Base-by-base conservation (phyloP, 2,888 invertebrate genomes). In the Chrysopilus asiliformis region DNA sequence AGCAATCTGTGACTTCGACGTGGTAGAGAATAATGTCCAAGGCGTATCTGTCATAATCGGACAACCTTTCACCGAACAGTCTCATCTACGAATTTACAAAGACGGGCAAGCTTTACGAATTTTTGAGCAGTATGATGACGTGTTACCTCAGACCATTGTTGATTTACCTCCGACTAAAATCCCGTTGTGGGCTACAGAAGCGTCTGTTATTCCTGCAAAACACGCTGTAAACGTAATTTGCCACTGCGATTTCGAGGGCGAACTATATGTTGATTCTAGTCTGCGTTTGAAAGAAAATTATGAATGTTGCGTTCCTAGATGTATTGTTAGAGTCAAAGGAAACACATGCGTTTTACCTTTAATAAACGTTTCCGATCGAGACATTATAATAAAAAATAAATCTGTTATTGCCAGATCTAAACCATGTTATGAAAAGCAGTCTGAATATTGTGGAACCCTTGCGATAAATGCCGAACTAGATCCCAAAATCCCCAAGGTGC, bases 241-340 rank as follows among this genome's bases (percentile, higher is more conserved):
- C 10, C 14, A 4, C 9, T 6, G n/a, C n/a, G 27, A 27, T 6
- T 27, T 12, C 13, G 13, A 6, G 6, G 27, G 27, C 7, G n/a
- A 16, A n/a, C 4, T 17, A 4, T 31, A 8, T 10, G 12, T 31
- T 18, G 31, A 31, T 4, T n/a, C 9, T 18, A 31, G 31, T 12
- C 18, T 31, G n/a, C 18, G 31, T 3, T 20, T 20, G 5, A 9
- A 16, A 10, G 31, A 31, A 18, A 12, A 12, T 4, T 24, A 24
- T 14, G 32, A 32, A 20, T 20, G 22, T 18, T 32, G 32, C 17
- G 7, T 32, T 32, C 32, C 20, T 4, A 20, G 14, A 13, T 13
- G 13, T 18, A 10, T 32, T 3, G 8, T 32, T 7, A 16, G 10
- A 5, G 32, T 32, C 12, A 9, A 32, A 9, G 3, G 20, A 13